Evolutionary conservation across 1,140 invertebrate species (phyloP).

Genomic region (Pogonomyrmex californicus): DNA sequence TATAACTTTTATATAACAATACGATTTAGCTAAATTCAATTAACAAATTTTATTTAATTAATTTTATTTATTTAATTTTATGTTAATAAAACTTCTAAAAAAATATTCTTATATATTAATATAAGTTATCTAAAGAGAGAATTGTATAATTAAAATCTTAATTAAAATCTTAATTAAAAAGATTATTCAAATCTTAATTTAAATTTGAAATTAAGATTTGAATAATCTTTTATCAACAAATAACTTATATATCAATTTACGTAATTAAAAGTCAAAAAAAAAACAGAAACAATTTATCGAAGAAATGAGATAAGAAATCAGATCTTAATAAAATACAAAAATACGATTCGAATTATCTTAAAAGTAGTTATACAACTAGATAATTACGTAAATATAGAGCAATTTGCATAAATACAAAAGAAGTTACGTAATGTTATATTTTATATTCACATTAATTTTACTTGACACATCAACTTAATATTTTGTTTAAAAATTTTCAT

Average conservation of each 20-base stretch:
- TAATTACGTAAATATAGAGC: background rate
- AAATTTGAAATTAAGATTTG: constrained; percentile 16
- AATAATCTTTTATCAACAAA: background rate
- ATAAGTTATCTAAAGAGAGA: background rate
- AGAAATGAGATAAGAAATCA: constrained; percentile 13
- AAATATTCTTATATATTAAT: background rate
- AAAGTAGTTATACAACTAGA: background rate
- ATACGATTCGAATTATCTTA: background rate
- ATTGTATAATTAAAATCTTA: background rate
- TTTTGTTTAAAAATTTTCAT: background rate
- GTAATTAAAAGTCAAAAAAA: background rate
- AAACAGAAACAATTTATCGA: background rate
- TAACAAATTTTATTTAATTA: background rate
- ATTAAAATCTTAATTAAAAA: too few relatives aligned
- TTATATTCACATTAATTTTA: background rate
- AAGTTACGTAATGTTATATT: background rate
- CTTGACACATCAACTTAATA: background rate
- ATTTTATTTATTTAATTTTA: background rate
- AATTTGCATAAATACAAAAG: background rate
- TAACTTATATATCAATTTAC: background rate
- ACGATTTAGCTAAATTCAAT: background rate
- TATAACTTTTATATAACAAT: background rate
- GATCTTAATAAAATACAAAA: background rate
- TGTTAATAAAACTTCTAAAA: background rate
- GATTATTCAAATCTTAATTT: background rate